phyloP scores from a whole-genome alignment of 2,888 invertebrate species.

The Drosophila neotestacea region DNA sequence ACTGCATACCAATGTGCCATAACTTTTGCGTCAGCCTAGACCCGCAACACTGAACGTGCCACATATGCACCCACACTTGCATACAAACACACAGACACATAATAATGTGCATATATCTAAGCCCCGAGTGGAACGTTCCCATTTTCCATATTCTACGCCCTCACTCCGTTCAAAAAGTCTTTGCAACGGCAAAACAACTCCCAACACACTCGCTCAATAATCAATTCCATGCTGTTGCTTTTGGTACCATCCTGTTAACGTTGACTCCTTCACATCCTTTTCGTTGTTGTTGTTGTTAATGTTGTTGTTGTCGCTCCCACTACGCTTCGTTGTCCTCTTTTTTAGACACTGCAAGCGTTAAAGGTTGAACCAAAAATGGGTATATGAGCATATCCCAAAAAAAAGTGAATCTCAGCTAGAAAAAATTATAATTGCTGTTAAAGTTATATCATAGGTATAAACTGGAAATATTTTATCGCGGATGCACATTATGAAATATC shows the following conservation, averaged over 20 bases:
- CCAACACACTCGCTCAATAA: constrained; percentile 58
- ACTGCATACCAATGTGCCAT: constrained; percentile 62
- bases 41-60: constrained; percentile 21
- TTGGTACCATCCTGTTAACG: constrained; percentile 61
- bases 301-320: constrained; percentile 23
- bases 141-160: constrained; percentile 6
- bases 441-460: too few relatives aligned
- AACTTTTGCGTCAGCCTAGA: constrained; percentile 47
- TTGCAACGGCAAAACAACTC: constrained; percentile 17
- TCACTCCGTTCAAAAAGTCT: constrained; percentile 1
- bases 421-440: too few relatives aligned
- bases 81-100: constrained; percentile 2
- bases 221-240: constrained; percentile 67
- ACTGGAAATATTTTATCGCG: too few relatives aligned
- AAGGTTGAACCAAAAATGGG: background rate
- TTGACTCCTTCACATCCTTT: constrained; percentile 43
- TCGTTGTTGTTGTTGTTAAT: constrained; percentile 17
- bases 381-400: background rate
- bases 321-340: constrained; percentile 26
- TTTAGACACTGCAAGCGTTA: constrained; percentile 10
- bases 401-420: too few relatives aligned
- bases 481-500: too few relatives aligned
- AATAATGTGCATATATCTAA: constrained; percentile 22
- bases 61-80: constrained; percentile 22
- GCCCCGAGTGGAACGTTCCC: constrained; percentile 35